Evolutionary conservation across 2,888 invertebrate species (phyloP).

Genomic region (Nemotelus pantherinus): DNA sequence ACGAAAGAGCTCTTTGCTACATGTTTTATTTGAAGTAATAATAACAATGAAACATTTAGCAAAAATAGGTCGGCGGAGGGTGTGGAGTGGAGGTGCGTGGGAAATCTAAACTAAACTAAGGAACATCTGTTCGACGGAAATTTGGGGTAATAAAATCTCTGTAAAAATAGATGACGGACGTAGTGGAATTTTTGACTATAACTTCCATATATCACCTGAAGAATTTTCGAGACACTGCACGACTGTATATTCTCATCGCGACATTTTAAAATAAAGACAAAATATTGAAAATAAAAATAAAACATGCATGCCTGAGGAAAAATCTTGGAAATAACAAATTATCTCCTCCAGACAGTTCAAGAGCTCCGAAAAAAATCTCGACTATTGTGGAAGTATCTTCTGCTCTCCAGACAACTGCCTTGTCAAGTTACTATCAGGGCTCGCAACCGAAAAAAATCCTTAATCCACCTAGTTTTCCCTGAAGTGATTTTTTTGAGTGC

Average conservation of each 20-base stretch:
- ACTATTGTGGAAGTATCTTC: too few species aligned
- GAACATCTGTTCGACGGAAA: constrained; percentile 10
- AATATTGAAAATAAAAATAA: too few species aligned
- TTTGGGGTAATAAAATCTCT: not conserved
- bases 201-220: not conserved
- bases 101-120: not conserved
- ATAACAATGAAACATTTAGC: constrained; percentile 1
- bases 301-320: too few species aligned
- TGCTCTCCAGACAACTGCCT: too few species aligned
- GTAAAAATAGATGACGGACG: not conserved
- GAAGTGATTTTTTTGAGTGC: too few species aligned
- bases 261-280: not conserved
- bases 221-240: not conserved
- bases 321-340: too few species aligned
- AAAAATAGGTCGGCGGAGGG: not conserved
- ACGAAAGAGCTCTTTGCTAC: not conserved
- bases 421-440: too few species aligned
- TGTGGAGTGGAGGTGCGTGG: not conserved
- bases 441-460: too few species aligned
- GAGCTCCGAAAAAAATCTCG: too few species aligned
- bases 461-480: too few species aligned
- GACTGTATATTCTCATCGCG: not conserved
- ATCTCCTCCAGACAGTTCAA: too few species aligned
- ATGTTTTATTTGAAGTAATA: not conserved
- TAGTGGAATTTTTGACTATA: too few species aligned